Base-by-base conservation (phyloP, 2,113 vertebrate genomes). In the Zosterops japonicus region DNA sequence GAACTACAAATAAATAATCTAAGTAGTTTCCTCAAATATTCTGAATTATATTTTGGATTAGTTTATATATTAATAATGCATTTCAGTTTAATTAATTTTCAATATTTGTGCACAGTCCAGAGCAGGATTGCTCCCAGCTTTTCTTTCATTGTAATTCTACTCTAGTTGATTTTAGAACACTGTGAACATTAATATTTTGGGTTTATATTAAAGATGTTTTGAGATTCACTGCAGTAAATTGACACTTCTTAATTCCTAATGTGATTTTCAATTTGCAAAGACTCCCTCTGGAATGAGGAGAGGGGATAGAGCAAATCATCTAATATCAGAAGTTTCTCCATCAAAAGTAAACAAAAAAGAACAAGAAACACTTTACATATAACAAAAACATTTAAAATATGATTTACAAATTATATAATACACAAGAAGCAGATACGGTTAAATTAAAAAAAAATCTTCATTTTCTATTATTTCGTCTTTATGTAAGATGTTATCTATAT, bases 181-280 rank as follows among this genome's bases (percentile, higher is more conserved):
- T 42, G 5, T 39, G 33, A 5, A 83, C 27, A 55, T 47, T 39
- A 74, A 67, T 69, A 53, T 42, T 89, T 83, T 70, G 20, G 4
- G 7, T 57, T 83, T 86, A 63, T 59, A 69, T 65, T 70, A 76
- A 77, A 72, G 25, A 35, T 18, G 6, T 47, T 72, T 83, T 74
- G 59, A 89, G 29, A 89, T 50, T 80, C 46, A 65, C 44, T 74
- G 42, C 15, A 74, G 8, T 24, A 91, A 91, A 93, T 12, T 47
- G 52, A 57, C 39, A 64, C 29, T 28, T 70, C 29, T 50, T 87
- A 83, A 89, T 92, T 93, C 69, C 23, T 89, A 59, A 89, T 56
- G 22, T 77, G 47, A 70, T 84, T 96, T 89, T 82, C 60, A 77
- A 56, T 91, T 94, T 89, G 22, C 56, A 79, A 44, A 82, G 29